A percentile compares a stretch with the other conserved stretches of the same genome.
phyloP scores from a whole-genome alignment of 1,140 invertebrate genomes.

The Pseudomyrmex gracilis region DNA sequence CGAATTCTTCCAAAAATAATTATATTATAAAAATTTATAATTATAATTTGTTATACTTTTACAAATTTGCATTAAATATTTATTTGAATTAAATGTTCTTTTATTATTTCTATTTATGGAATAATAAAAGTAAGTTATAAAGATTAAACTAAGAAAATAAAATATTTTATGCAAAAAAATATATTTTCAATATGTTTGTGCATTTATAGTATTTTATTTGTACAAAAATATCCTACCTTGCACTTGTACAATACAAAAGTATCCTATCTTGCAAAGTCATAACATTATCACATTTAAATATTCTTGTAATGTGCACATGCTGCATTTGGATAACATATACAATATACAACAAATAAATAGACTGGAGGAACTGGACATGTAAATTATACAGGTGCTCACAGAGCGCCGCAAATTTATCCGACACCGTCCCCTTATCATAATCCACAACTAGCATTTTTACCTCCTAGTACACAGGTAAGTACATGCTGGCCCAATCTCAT shows the following conservation, averaged over 20 bases:
- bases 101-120: background rate
- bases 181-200: background rate
- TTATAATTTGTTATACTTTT: too few species aligned
- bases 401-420: constrained; percentile 85
- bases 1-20: too few species aligned
- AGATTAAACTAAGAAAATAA: background rate
- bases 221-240: constrained; percentile 26
- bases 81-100: too few species aligned
- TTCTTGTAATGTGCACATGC: constrained; percentile 79
- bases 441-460: constrained; percentile 85
- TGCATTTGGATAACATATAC: constrained; percentile 80
- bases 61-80: too few species aligned
- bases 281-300: constrained; percentile 37
- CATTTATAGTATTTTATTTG: background rate
- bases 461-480: constrained; percentile 84
- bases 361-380: constrained; percentile 82
- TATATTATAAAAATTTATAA: too few species aligned
- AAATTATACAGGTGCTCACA: constrained; percentile 84
- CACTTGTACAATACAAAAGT: constrained; percentile 2
- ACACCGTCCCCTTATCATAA: constrained; percentile 84
- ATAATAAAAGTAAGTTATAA: background rate
- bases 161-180: background rate
- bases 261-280: constrained; percentile 6
- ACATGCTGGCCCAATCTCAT: constrained; percentile 1
- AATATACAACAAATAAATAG: constrained; percentile 77